These are phyloP conservation scores for Muricea muricata DNA, from an alignment of 92 coral and sea anemone genomes.

Conservation along the genomic window DNA sequence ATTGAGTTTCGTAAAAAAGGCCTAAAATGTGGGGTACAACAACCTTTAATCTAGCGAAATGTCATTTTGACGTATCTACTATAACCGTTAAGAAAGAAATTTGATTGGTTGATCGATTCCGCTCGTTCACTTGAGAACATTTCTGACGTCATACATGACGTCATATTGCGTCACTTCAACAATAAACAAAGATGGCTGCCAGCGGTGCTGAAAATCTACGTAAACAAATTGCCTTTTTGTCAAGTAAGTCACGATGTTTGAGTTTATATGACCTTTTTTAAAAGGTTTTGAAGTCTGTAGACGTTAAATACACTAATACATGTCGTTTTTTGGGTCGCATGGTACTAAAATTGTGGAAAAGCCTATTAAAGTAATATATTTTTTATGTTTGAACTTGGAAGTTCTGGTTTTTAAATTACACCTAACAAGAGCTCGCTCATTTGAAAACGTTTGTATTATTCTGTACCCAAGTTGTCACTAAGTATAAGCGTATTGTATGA, in stretches of 20 bases:
- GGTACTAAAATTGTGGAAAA: not conserved
- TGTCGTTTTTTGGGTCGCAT: not conserved
- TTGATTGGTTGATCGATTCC: slow-evolving; percentile 40
- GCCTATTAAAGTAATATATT: too few species aligned
- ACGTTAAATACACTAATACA: not conserved
- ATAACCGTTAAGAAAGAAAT: not conserved
- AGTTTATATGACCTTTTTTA: not conserved
- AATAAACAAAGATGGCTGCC: slow-evolving; percentile 83
- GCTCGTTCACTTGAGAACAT: not conserved
- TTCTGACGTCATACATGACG: not conserved
- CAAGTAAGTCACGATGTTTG: slow-evolving; percentile 57
- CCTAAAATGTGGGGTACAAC: too few species aligned
- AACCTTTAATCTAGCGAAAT: not conserved
- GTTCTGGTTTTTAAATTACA: too few species aligned
- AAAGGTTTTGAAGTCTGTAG: not conserved
- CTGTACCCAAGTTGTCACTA: too few species aligned
- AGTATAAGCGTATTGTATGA: too few species aligned
- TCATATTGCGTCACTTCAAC: too few species aligned
- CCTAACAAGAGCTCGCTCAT: too few species aligned
- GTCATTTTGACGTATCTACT: not conserved
- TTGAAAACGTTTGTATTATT: too few species aligned
- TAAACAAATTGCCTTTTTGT: slow-evolving; percentile 75
- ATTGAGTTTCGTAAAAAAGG: too few species aligned
- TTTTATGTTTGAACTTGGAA: too few species aligned
- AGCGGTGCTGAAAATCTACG: slow-evolving; percentile 67